Percentiles rank a stretch among this genome's conserved stretches.
These are phyloP conservation scores for Paralvinella palmiformis DNA, from an alignment of 1,140 invertebrate species.

Conservation along the genomic window DNA sequence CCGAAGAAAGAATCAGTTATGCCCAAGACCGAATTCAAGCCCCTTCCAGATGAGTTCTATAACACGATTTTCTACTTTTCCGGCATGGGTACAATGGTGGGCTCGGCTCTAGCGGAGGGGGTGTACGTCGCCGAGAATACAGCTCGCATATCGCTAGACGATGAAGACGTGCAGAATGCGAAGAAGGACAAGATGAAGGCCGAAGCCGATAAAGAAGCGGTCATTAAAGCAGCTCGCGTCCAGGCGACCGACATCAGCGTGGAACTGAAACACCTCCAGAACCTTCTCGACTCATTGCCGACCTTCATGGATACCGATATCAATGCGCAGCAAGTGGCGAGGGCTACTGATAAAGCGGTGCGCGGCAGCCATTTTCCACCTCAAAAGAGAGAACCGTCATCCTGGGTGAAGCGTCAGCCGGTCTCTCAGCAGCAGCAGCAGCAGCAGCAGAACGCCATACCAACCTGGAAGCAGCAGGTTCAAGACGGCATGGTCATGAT, in stretches of 20 bases:
- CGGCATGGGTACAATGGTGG: constrained; percentile 17
- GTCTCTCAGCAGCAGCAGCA: not conserved
- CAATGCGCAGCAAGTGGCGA: not conserved
- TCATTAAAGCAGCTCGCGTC: constrained; percentile 5
- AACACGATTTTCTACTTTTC: constrained; percentile 20
- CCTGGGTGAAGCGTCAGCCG: not conserved
- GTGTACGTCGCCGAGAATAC: constrained; percentile 18
- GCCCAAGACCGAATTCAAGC: constrained; percentile 1
- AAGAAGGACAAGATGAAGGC: not conserved
- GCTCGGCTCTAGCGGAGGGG: constrained; percentile 12
- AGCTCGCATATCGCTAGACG: not conserved
- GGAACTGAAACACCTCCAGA: constrained; percentile 17
- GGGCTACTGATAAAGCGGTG: not conserved
- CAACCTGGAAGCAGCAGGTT: too few species aligned
- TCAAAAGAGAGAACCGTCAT: constrained; percentile 13
- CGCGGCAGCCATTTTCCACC: not conserved
- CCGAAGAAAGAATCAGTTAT: not conserved
- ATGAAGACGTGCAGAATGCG: constrained; percentile 2
- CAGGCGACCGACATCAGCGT: constrained; percentile 12
- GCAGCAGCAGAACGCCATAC: constrained; percentile 5
- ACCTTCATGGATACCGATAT: constrained; percentile 11
- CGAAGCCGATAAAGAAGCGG: not conserved
- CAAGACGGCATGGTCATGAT: too few species aligned
- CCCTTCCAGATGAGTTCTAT: constrained; percentile 13
- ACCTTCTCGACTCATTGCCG: constrained; percentile 12